These are phyloP conservation scores for Matsumurasca onukii DNA, from an alignment of 1,140 invertebrate genomes.

Conservation along the genomic window DNA sequence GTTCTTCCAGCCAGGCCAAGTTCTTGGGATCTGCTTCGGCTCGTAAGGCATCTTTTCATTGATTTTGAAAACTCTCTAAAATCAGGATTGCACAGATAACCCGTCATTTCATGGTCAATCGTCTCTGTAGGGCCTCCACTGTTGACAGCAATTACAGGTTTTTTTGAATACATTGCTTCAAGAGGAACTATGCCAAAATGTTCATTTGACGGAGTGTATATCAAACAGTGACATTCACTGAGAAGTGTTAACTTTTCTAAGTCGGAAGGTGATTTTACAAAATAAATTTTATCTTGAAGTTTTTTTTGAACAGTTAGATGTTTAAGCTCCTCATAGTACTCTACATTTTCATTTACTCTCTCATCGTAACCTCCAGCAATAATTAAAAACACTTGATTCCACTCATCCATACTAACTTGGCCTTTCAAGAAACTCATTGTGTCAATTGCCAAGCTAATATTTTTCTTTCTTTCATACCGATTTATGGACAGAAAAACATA, in stretches of 20 bases:
- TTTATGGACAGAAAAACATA: constrained; percentile 92
- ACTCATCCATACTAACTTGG: constrained; percentile 55
- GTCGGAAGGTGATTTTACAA: constrained; percentile 86
- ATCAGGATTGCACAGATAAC: constrained; percentile 76
- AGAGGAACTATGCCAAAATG: constrained; percentile 99
- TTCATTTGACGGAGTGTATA: constrained; percentile 97
- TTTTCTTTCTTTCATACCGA: constrained; percentile 97
- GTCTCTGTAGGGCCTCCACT: constrained; percentile 96
- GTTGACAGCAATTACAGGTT: constrained; percentile 93
- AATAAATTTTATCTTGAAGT: constrained; percentile 74
- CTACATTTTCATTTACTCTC: constrained; percentile 84
- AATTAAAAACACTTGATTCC: constrained; percentile 75
- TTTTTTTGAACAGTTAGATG: constrained; percentile 62
- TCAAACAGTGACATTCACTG: constrained; percentile 67
- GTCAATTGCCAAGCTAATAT: constrained; percentile 80
- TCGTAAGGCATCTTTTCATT: constrained; percentile 60
- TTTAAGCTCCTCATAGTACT: constrained; percentile 80
- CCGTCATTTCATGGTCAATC: constrained; percentile 82
- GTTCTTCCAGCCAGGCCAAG: constrained; percentile 70
- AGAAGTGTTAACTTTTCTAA: constrained; percentile 80
- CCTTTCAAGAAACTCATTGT: constrained; percentile 69
- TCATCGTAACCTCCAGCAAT: constrained; percentile 97
- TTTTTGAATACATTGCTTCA: constrained; percentile 94
- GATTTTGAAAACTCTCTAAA: constrained; percentile 72
- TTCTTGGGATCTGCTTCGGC: constrained; percentile 50